Evolutionary conservation across 2,888 invertebrate genomes (phyloP), one percentile per base, ranked within the genome.

Genomic region (Belgica antarctica): DNA sequence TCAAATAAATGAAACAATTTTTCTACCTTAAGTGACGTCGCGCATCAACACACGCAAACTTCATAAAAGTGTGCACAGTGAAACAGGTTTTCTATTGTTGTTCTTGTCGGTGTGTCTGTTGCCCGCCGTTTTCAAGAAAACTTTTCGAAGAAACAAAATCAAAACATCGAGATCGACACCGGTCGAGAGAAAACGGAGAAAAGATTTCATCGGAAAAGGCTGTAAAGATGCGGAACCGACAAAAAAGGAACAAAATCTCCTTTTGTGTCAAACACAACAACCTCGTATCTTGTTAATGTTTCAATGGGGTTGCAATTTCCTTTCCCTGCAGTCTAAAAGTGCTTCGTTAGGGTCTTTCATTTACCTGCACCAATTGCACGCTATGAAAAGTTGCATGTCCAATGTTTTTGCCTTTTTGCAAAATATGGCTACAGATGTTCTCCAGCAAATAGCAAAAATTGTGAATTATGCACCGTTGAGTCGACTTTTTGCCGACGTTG

Each of bases 81-180:
- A 68, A 68, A 68, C 68, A 68, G 68, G 68, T 68, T 68, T 68
- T 17, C 24, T 15, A 28, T 15, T 66, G 68, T 68, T 27, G 31
- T 25, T 31, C 15, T n/a, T n/a, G 27, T 31, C 19, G 28, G 31
- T 52, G 68, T 68, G 52, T 27, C 22, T 57, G 52, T 57, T 31
- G 27, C 52, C 66, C 66, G 66, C 66, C 66, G 66, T 34, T 65
- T 47, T 59, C 2, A 27, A 8, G 27, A 27, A n/a, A n/a, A 19
- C 24, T 52, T 52, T 24, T 52, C n/a, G 59, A 59, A 24, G 3
- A 12, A 5, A 63, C 36, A 63, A 41, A 41, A 31, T 28, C 65
- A 66, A 47, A 66, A 66, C 65, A 66, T n/a, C n/a, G n/a, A 62
- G n/a, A 62, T 27, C n/a, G 17, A 47, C 28, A 17, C 62, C 34